These are phyloP conservation scores for Lordiphosa mommai DNA, from an alignment of 1,140 invertebrate genomes.

Conservation along the genomic window DNA sequence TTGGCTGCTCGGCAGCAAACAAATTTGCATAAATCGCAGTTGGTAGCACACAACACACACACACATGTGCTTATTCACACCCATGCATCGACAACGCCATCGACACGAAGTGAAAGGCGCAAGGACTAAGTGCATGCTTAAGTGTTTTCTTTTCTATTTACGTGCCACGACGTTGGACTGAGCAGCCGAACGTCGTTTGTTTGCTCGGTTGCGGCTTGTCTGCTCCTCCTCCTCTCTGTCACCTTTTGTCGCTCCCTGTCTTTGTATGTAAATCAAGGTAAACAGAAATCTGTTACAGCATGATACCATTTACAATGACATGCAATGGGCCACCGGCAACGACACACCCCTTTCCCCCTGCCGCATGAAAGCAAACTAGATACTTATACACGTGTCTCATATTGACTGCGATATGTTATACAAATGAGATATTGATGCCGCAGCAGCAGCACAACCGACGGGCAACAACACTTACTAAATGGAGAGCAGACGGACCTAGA, in stretches of 20 bases:
- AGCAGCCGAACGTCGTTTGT: conserved; percentile 47
- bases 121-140: conserved; percentile 74
- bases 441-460: conserved; percentile 27
- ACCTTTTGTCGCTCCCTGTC: background rate
- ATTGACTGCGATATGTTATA: conserved; percentile 73
- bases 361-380: conserved; percentile 36
- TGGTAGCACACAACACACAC: conserved; percentile 42
- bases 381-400: conserved; percentile 69
- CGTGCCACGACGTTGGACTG: conserved; percentile 37
- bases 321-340: conserved; percentile 35
- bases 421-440: conserved; percentile 75
- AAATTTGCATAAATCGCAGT: conserved; percentile 76
- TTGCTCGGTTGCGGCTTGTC: conserved; percentile 48
- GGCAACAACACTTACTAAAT: conserved; percentile 13
- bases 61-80: conserved; percentile 37
- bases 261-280: conserved; percentile 71
- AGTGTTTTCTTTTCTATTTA: conserved; percentile 62
- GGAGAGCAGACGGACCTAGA: conserved; percentile 4
- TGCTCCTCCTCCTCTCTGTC: background rate
- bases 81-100: conserved; percentile 52
- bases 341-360: conserved; percentile 3
- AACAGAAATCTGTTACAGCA: conserved; percentile 70
- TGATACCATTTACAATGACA: conserved; percentile 73
- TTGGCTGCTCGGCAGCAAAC: conserved; percentile 44
- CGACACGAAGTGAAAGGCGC: conserved; percentile 63